Percentiles rank a stretch among this genome's conserved stretches.
Evolutionary conservation across 2,888 invertebrate genomes (phyloP).

Genomic region (Heteromurus nitidus): DNA sequence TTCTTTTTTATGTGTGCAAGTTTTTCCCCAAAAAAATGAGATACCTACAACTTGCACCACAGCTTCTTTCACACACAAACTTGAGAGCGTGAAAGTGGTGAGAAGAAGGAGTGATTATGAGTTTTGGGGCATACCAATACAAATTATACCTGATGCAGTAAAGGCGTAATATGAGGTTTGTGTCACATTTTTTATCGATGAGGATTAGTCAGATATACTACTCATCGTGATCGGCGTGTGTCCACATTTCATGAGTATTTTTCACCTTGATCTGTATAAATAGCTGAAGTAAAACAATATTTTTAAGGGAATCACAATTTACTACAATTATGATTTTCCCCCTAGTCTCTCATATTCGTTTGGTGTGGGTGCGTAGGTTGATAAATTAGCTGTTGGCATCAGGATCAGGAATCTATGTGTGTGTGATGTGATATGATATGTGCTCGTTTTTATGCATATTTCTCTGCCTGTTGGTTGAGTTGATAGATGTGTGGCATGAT

Average conservation of each 20-base stretch:
- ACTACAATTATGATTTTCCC: no score
- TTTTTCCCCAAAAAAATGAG: no score
- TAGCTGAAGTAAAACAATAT: no score
- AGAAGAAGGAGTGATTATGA: neutral
- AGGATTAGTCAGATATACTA: no score
- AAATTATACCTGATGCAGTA: neutral
- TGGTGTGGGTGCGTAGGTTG: conserved; percentile 49
- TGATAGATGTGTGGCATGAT: conserved; percentile 20
- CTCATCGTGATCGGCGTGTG: neutral
- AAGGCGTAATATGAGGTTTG: no score
- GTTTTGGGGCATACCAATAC: neutral
- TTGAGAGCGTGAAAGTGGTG: no score
- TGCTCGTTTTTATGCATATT: no score
- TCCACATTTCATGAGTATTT: neutral
- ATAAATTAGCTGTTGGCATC: conserved; percentile 49
- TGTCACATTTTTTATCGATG: neutral
- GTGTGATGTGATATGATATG: conserved; percentile 1
- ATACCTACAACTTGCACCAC: neutral
- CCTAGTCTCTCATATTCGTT: conserved; percentile 12
- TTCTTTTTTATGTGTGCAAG: no score
- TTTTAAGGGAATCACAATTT: no score
- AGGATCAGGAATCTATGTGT: conserved; percentile 37
- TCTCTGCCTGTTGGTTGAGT: no score
- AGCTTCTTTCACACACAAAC: neutral
- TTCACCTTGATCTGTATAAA: no score